Evolutionary conservation across 2,797 vertebrate genomes (phyloP), one percentile per base, ranked within the genome.

Genomic region (Coracias cyanogaster): DNA sequence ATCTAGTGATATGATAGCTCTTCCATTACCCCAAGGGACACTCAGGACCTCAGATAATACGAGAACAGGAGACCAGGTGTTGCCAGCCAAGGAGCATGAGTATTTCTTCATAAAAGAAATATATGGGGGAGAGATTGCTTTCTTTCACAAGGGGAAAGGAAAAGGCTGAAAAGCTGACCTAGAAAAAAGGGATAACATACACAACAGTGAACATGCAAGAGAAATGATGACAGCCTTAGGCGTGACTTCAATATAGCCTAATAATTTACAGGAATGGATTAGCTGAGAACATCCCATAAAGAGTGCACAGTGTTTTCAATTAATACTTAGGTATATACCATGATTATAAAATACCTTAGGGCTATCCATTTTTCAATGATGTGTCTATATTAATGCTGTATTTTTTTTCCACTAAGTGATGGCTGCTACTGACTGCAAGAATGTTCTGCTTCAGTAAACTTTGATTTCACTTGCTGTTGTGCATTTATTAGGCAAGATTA

Each of bases 401-500:
- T 52, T 39, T 88, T 92, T 71, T 84, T 87, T 91, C 67, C 65
- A 86, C 73, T 78, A 92, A 94, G 76, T 86, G 85, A 92, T 90
- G 79, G 91, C 80, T 74, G 72, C 91, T 94, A 91, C 86, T 89
- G 91, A 91, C 92, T 95, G 93, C 76, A 83, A 95, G 74, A 94
- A 92, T 83, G 78, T 77, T 94, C 69, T 94, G 76, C 94, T 89
- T 96, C 67, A 92, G 54, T 84, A 90, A 89, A 91, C 89, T 91
- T 94, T 91, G 87, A 94, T 96, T 89, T 74, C 83, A 93, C 95
- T 96, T 96, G 90, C 94, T 90, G 95, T 89, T 92, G 71, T 84
- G 95, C 70, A 96, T 96, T 96, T 95, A 89, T 97, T 95, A 95
- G 88, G 94, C 93, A 94, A 95, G 93, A 95, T 90, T 96, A 96